Base-by-base conservation (phyloP, 2,797 vertebrate species). In the Onychomys torridus region DNA sequence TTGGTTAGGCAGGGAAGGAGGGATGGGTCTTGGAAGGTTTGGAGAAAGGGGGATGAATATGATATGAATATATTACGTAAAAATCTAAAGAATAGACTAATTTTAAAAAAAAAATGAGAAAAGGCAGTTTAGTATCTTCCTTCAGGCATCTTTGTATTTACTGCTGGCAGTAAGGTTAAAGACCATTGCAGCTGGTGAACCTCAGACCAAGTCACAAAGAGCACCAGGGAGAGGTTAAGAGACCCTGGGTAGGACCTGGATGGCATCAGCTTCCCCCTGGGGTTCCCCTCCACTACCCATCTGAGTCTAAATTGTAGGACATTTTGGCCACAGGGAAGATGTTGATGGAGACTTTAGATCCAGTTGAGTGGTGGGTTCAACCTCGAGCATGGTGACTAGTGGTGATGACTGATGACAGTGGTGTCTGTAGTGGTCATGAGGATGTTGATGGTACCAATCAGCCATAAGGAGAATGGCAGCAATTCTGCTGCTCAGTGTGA, bases 391-490 rank as follows among this genome's bases (percentile, higher is more conserved):
- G 43, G 29, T 13, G 23, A 52, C 63, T n/a, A 6, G 43, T 52
- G 32, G 17, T 37, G 1, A 5, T 1, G 2, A 14, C 16, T 21
- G 0, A 4, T 19, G 21, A 40, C 43, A 12, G 2, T 5, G 5
- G 25, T 77, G 40, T 12, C 0, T 8, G 16, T 17, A 27, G 19
- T 37, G 40, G 0, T 14, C 17, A 0, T 67, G 77, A 14, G n/a
- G 65, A 1, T 63, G n/a, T 1, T 7, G 2, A 1, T 1, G 19
- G 23, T n/a, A 17, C 12, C 29, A 65, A 32, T 10, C 2, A 0
- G 27, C 55, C 17, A 0, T 2, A 5, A 7, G 8, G 25, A n/a
- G 77, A 29, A 25, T 0, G 0, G 3, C 1, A 63, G 6, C 0
- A 0, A 25, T 2, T 12, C 0, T 73, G 55, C 21, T 52, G 55